Base-by-base conservation (phyloP, 2,888 invertebrate genomes). In the Trachelus tabidus region DNA sequence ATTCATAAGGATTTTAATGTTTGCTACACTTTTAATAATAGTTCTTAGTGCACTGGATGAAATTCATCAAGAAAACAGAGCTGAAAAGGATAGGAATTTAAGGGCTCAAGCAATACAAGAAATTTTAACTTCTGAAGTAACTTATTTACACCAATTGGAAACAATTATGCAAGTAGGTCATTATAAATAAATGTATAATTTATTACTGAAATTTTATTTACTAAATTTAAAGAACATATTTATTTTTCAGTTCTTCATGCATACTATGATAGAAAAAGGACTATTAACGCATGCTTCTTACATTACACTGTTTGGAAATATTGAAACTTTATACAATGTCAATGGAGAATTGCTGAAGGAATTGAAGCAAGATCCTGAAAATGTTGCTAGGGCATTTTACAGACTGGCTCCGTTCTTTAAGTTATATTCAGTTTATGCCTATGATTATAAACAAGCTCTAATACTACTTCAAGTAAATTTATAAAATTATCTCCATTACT, bases 341-440 rank as follows among this genome's bases (percentile, higher is more conserved):
- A 95, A 95, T 88, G 93, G 93, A 3, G 94, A 94, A 86, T 91
- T 95, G 12, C 88, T 95, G 11, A 91, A 92, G 11, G 94, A 94
- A 86, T 89, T 95, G 75, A 93, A 93, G 83, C 85, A 92, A 11
- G 92, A 94, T 84, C 90, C 92, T 79, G 93, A 94, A 40, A 94
- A 94, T 88, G 93, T 96, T 11, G 94, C 94, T 0, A 90, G 92
- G 75, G 95, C 95, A 0, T 96, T 96, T 89, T 92, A 94, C 0
- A 94, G 94, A 87, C 93, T 96, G 80, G 96, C 95, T 1, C 96
- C 96, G 4, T 96, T 95, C 88, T 94, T 96, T 76, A 96, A 96
- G 90, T 89, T 96, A 31, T 96, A 96, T 88, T 95, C 96, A 0
- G 94, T 95, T 0, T 96, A 96, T 89, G 96, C 96, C 0, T 95